Percentiles rank a stretch among this genome's conserved stretches.
Conservation (phyloP, 2,888 invertebrate species). For the Aleiodes leptofemur region DNA sequence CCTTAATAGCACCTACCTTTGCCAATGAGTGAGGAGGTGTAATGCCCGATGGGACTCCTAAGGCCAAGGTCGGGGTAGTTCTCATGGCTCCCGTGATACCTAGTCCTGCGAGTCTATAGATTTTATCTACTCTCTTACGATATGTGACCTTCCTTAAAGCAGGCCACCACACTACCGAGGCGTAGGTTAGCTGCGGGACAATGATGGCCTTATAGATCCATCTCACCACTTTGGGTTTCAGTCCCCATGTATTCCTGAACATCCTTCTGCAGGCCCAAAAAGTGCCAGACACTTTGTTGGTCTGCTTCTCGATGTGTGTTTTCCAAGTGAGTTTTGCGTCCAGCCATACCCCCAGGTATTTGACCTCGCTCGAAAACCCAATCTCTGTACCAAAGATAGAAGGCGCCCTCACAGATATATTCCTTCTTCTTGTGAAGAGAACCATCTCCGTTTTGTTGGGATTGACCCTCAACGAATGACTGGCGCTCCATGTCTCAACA, state of each 20-base stretch:
- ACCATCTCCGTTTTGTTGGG: conserved; percentile 47
- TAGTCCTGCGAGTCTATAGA: conserved; percentile 43
- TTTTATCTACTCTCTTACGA: conserved; percentile 3
- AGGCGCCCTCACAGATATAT: no score
- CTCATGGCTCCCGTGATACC: conserved; percentile 40
- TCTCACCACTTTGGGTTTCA: conserved; percentile 47
- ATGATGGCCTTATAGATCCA: conserved; percentile 51
- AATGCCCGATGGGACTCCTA: no score
- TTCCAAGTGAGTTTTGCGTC: conserved; percentile 38
- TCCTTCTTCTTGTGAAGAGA: conserved; percentile 37
- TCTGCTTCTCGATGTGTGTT: conserved; percentile 27
- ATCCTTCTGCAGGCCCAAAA: conserved; percentile 45
- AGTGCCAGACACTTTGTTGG: conserved; percentile 25
- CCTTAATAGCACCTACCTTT: no score
- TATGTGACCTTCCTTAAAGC: conserved; percentile 1
- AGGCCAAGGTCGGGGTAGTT: no score
- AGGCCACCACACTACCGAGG: conserved; percentile 47
- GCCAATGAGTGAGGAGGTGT: no score
- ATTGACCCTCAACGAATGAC: conserved; percentile 41
- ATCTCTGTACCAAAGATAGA: no score
- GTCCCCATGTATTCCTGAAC: conserved; percentile 49
- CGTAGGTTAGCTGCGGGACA: conserved; percentile 40
- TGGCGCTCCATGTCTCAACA: conserved; percentile 34
- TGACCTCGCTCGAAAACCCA: background rate
- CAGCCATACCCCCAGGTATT: conserved; percentile 27